Evolutionary conservation across 2,113 vertebrate species (phyloP).

Genomic region (Pollachius pollachius): DNA sequence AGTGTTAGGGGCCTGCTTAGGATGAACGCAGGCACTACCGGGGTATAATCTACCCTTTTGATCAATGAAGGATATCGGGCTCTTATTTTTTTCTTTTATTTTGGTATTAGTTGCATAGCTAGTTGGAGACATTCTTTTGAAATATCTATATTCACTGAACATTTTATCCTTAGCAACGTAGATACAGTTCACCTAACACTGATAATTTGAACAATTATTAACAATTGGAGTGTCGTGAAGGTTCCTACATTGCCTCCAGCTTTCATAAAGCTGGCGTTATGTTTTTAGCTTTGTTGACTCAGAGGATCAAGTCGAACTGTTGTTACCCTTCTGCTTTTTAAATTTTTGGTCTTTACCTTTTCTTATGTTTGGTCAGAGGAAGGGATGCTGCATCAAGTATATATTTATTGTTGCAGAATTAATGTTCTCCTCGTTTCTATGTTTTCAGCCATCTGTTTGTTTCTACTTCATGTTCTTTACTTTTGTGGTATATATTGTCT

Average conservation of each 20-base stretch:
- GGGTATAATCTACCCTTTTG: neutral
- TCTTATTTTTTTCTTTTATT: neutral
- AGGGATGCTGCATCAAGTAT: slow-evolving; percentile 25
- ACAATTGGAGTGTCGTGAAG: slow-evolving; percentile 47
- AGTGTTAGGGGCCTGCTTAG: neutral
- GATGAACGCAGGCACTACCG: neutral
- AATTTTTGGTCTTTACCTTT: neutral
- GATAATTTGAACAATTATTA: slow-evolving; percentile 35
- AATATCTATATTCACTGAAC: slow-evolving; percentile 35
- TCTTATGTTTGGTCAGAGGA: slow-evolving; percentile 20
- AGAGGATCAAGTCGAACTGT: slow-evolving; percentile 12
- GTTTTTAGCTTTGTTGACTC: slow-evolving; percentile 26
- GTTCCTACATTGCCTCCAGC: slow-evolving; percentile 40
- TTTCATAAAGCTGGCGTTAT: slow-evolving; percentile 71
- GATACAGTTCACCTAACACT: slow-evolving; percentile 19
- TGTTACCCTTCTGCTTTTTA: neutral
- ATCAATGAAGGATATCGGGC: slow-evolving; percentile 45
- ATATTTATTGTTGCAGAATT: slow-evolving; percentile 64
- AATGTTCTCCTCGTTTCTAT: slow-evolving; percentile 11
- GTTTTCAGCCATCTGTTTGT: slow-evolving; percentile 60
- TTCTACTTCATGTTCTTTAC: slow-evolving; percentile 32
- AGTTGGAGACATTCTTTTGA: neutral
- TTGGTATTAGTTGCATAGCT: neutral
- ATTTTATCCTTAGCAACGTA: slow-evolving; percentile 36
- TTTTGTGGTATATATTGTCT: slow-evolving; percentile 13